Evolutionary conservation across 2,888 invertebrate species (phyloP), one percentile per base, ranked within the genome.

Genomic region (Vandiemenella viatica): DNA sequence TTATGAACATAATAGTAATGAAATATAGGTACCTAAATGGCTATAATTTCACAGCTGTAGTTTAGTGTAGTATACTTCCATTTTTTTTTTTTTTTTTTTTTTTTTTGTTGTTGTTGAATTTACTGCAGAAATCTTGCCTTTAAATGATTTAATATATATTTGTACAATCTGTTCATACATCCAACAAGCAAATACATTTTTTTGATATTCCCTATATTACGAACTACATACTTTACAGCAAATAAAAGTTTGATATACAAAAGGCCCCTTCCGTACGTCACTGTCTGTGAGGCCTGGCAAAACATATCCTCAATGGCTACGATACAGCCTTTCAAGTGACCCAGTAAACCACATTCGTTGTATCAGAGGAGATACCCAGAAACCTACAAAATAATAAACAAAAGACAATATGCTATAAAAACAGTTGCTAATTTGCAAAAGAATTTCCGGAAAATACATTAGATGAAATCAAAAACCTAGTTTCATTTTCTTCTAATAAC

Each of bases 231-330:
- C 37, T 46, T 22, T 22, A 18, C 40, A 41, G 41, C 26, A 46
- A n/a, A 46, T 46, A 32, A 22, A 45, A 37, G 43, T 26, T n/a
- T 42, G n/a, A n/a, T n/a, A n/a, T 40, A 43, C 40, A 26, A 50
- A 45, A 50, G 45, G 45, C 50, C 41, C 46, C 50, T 50, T 50
- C 41, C 50, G 46, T 46, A 40, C 40, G 43, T 43, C 43, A 43
- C 37, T 37, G 32, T 38, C 42, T 26, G 49, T 45, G 45, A 37
- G 15, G 45, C 43, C 45, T 22, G 20, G n/a, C 41, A 22, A 43
- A 48, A 40, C 23, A 7, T 16, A 37, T 26, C 26, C 32, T 43
- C 43, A 48, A 43, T 48, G 43, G 42, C 17, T 17, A 8, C 17
- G 15, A 8, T 8, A n/a, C 16, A 38, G 16, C 15, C 17, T 38